Conservation (phyloP, 2,888 invertebrate genomes). For the Balanococcus diminutus region DNA sequence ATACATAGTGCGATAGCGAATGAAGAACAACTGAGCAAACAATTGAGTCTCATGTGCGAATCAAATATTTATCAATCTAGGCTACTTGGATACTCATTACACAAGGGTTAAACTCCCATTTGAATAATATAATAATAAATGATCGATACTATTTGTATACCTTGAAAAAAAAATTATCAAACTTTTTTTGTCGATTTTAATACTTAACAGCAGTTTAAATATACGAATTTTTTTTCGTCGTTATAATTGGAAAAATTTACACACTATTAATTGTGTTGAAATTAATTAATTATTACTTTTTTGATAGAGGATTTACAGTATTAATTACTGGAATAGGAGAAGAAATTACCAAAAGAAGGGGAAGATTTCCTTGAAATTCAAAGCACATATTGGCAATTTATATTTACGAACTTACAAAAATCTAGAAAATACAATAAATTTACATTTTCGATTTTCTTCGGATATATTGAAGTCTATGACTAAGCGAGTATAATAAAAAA, state of each 20-base stretch:
- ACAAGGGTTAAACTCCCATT: not conserved
- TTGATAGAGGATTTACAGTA: not conserved
- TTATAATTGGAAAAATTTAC: not conserved
- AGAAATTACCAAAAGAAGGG: not conserved
- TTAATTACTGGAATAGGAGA: not conserved
- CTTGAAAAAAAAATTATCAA: not conserved
- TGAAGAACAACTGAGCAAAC: not conserved
- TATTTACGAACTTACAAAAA: not conserved
- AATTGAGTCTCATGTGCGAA: not conserved
- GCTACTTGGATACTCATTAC: not conserved
- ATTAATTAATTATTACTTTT: not conserved
- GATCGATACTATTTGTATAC: not conserved
- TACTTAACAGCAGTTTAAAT: not conserved
- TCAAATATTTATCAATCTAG: not conserved
- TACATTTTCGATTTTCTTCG: not conserved
- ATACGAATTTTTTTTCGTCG: not conserved
- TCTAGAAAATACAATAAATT: not conserved
- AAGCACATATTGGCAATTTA: not conserved
- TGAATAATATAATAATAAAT: not conserved
- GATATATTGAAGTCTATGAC: not conserved
- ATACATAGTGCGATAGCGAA: not conserved
- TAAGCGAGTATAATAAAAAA: not conserved
- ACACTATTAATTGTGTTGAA: not conserved
- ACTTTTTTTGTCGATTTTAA: not conserved
- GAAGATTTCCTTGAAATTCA: not conserved